phyloP scores from a whole-genome alignment of 2,113 vertebrate species.

The Pithys albifrons region DNA sequence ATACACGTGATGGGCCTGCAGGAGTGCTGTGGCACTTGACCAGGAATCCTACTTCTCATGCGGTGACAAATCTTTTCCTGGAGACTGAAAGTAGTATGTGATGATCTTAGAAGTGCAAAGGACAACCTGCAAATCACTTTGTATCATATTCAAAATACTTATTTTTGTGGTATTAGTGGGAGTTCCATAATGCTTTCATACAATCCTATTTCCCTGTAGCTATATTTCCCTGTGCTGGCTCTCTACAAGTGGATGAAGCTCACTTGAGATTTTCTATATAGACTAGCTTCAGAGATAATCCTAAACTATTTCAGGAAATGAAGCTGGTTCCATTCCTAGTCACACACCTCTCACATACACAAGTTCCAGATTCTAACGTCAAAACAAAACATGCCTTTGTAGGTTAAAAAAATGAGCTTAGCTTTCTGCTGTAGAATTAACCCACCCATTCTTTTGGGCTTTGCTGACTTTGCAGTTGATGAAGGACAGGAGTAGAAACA shows the following conservation, averaged over 20 bases:
- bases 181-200: background rate
- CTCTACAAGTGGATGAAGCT: background rate
- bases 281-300: background rate
- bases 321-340: background rate
- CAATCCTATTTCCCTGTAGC: background rate
- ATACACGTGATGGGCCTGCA: background rate
- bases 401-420: background rate
- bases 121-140: background rate
- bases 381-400: background rate
- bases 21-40: background rate
- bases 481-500: background rate
- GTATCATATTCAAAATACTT: background rate
- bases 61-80: background rate
- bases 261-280: background rate
- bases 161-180: background rate
- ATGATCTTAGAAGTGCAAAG: background rate
- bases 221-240: background rate
- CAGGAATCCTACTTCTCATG: background rate
- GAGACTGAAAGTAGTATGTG: background rate
- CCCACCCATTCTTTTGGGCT: background rate
- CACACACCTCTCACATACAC: background rate
- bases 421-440: background rate
- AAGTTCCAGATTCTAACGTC: background rate
- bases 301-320: background rate
- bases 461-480: constrained; percentile 28